Base-by-base conservation (phyloP, 1,140 invertebrate species). In the Apis dorsata region DNA sequence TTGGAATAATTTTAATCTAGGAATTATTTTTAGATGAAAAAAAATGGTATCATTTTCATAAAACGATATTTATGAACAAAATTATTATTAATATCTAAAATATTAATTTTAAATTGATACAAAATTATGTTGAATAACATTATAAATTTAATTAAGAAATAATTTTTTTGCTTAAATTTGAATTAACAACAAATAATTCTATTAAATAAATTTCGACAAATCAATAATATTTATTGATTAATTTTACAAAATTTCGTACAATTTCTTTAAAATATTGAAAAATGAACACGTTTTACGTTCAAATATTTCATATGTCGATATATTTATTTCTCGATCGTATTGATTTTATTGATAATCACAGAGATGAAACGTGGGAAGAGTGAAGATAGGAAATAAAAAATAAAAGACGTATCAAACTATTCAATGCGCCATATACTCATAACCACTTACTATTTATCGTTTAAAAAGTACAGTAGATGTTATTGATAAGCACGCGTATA, bases 391-490 rank as follows among this genome's bases (percentile, higher is more conserved):
- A 12, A 1, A 21, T 12, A 1, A 28, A 72, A 65, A 65, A 19
- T 17, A n/a, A 55, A 24, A 34, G 15, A 70, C 28, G 55, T 44
- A 73, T 55, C 19, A 44, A 65, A 55, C 19, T 24, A 24, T 28
- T 19, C 53, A 17, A 49, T 55, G 55, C 15, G n/a, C 12, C 51
- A 49, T 15, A 12, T 68, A 53, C 69, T 68, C 49, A 59, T 72
- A 51, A 2, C 55, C n/a, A 44, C 28, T 70, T 34, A 44, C 21
- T 70, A 49, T 82, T 70, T 77, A 82, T 77, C 81, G 66, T 62
- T 55, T 21, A 24, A 34, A 49, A 69, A 77, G 55, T 44, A 59
- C 53, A 57, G 76, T 59, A 63, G n/a, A 59, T 19, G 62, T 53
- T 28, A 17, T 7, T 72, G 83, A 85, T 84, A 80, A 49, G 5